Conservation (phyloP, 2,797 vertebrate genomes). For the Crenichthys baileyi region DNA sequence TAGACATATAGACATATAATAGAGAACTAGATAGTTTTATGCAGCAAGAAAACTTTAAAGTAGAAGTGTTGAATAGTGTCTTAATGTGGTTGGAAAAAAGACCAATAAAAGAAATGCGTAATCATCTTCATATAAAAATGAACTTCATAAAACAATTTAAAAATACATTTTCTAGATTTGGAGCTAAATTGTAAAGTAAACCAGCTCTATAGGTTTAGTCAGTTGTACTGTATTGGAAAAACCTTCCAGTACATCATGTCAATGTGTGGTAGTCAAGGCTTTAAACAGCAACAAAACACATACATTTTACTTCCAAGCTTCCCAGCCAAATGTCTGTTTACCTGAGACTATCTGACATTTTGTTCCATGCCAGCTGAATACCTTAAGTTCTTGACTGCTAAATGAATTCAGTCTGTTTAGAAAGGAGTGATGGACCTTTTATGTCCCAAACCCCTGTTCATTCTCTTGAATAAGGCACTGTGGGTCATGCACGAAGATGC, state of each 20-base stretch:
- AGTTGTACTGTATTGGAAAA: constrained; percentile 4
- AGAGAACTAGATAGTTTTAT: no score
- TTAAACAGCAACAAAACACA: constrained; percentile 18
- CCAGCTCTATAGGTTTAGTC: no score
- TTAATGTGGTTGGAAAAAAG: no score
- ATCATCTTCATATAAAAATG: not conserved
- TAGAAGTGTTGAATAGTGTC: no score
- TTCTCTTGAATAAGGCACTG: constrained; percentile 62
- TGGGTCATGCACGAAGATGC: constrained; percentile 68
- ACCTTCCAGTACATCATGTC: constrained; percentile 7
- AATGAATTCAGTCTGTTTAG: constrained; percentile 66
- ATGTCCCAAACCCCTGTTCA: constrained; percentile 67
- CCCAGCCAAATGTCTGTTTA: constrained; percentile 42
- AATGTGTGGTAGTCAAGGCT: constrained; percentile 2
- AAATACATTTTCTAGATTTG: not conserved
- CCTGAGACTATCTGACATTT: constrained; percentile 40
- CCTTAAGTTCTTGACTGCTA: constrained; percentile 51
- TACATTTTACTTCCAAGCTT: constrained; percentile 27
- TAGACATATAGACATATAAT: no score
- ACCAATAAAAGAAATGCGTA: not conserved
- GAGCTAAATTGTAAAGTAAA: not conserved
- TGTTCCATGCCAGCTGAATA: constrained; percentile 34
- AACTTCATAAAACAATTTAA: not conserved
- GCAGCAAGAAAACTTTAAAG: no score
- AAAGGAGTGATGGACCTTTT: constrained; percentile 64